A percentile compares a stretch with the other conserved stretches of the same genome.
Evolutionary conservation across 2,888 invertebrate genomes (phyloP).

Genomic region (Phyllotreta cruciferae): DNA sequence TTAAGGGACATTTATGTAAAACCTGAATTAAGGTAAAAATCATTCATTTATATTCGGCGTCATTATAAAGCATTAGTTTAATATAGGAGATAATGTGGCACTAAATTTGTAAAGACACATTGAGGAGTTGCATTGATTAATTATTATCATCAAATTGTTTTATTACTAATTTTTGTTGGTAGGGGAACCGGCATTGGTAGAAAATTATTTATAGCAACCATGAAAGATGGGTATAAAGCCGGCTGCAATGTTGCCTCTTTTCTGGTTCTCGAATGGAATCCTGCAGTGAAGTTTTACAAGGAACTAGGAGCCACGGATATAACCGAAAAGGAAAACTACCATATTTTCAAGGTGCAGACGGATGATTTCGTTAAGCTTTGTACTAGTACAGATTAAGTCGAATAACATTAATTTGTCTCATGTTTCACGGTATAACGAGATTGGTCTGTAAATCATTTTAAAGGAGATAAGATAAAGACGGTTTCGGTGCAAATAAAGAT

Average conservation of each 20-base stretch:
- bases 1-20: constrained; percentile 12
- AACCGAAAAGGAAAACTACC: constrained; percentile 5
- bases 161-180: neutral
- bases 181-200: constrained; percentile 2
- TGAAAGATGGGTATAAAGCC: constrained; percentile 5
- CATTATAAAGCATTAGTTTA: too few relatives aligned
- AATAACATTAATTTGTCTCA: too few relatives aligned
- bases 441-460: too few relatives aligned
- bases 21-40: constrained; percentile 13
- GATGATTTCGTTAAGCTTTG: constrained; percentile 1
- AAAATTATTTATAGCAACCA: constrained; percentile 6
- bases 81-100: too few relatives aligned
- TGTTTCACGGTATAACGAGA: too few relatives aligned
- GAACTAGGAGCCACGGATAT: constrained; percentile 14
- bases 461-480: too few relatives aligned
- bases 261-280: constrained; percentile 12
- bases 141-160: too few relatives aligned
- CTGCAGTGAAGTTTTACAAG: constrained; percentile 17
- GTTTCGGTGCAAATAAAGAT: too few relatives aligned
- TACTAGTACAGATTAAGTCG: too few relatives aligned
- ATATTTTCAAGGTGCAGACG: neutral
- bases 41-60: too few relatives aligned
- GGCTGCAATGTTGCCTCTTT: constrained; percentile 7
- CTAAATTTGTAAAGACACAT: too few relatives aligned
- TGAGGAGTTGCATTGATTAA: too few relatives aligned